Base-by-base conservation (phyloP, 2,888 invertebrate species). In the Troides aeacus region DNA sequence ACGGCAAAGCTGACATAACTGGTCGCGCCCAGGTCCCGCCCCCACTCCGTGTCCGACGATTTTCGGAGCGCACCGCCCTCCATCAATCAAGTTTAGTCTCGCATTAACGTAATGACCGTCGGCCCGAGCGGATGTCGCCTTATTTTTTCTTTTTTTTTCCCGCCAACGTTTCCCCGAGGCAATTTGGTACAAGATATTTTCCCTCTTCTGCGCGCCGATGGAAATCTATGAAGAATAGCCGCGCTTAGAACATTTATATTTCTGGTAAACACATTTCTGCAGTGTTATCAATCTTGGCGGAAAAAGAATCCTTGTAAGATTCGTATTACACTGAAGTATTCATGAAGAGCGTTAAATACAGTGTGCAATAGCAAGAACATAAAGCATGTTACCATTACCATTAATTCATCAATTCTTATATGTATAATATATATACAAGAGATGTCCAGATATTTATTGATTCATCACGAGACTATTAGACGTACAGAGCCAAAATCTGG, bases 41-140 rank as follows among this genome's bases (percentile, higher is more conserved):
- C 53, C 57, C 57, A 58, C 23, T n/a, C 57, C 23, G 2, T 73
- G 83, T 80, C 82, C 83, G 81, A 80, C 82, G 80, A 78, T 83
- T 83, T 79, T 77, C 77, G 62, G 74, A 71, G 78, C 75, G 77
- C 79, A 75, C 78, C 76, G 74, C 75, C 75, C 76, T 84, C 87
- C 90, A 92, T 92, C 90, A 89, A 92, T 92, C 92, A 92, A 89
- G 90, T 92, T 92, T 92, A 92, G 88, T 90, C 90, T 87, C 90
- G 88, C 92, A 91, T 92, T 91, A 91, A 87, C 88, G 92, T 91
- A 92, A 92, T 90, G 92, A 91, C 90, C 88, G 87, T 80, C 88
- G 87, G 84, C 84, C 82, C 81, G 81, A 81, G 84, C 87, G 89
- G 88, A 90, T 91, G 90, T 90, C 90, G 87, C 88, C 87, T 86